phyloP scores from a whole-genome alignment of 2,888 invertebrate genomes.

The Anticlea derivata region DNA sequence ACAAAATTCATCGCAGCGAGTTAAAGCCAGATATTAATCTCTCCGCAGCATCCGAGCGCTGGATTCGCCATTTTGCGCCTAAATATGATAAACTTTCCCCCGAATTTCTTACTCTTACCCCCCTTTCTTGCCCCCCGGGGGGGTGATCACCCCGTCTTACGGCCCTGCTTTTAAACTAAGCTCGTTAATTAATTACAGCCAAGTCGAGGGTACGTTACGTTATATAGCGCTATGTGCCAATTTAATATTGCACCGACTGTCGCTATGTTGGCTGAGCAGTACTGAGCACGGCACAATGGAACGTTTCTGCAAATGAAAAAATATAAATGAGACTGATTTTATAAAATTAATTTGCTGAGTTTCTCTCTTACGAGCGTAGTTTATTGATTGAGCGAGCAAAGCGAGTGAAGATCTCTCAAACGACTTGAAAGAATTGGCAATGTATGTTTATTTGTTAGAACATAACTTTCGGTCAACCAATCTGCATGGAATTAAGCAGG shows the following conservation, averaged over 20 bases:
- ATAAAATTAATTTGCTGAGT: constrained; percentile 12
- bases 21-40: constrained; percentile 83
- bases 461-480: too few species aligned
- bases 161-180: constrained; percentile 85
- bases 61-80: constrained; percentile 84
- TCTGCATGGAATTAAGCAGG: too few species aligned
- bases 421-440: too few species aligned
- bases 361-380: not conserved
- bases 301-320: constrained; percentile 28
- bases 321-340: constrained; percentile 14
- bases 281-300: constrained; percentile 29
- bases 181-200: constrained; percentile 85
- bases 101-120: constrained; percentile 78
- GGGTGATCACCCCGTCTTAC: constrained; percentile 74
- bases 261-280: constrained; percentile 34
- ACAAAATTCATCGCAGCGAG: constrained; percentile 79
- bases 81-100: constrained; percentile 84
- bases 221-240: constrained; percentile 79
- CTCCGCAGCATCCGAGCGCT: constrained; percentile 76
- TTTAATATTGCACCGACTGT: constrained; percentile 69
- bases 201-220: constrained; percentile 75
- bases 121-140: constrained; percentile 64
- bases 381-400: too few species aligned
- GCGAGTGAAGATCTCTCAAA: too few species aligned
- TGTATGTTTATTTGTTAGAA: too few species aligned